Conservation (phyloP, 1,140 invertebrate genomes). For the Cyclargus thomasi region DNA sequence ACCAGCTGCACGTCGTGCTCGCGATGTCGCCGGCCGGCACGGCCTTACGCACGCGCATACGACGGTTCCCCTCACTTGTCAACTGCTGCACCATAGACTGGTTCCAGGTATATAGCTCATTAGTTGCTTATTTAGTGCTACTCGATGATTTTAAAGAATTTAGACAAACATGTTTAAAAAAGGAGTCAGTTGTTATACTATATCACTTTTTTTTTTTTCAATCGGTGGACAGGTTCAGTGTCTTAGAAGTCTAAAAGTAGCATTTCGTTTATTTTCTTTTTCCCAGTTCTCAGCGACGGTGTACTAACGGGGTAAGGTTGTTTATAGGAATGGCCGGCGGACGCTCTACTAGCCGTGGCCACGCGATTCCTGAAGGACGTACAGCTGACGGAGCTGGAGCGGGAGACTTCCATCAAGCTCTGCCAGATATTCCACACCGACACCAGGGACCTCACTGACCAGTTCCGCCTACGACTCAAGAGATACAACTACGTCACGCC, state of each 20-base stretch:
- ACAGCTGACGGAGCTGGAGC: conserved; percentile 84
- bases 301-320: too few species aligned
- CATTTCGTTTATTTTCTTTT: too few species aligned
- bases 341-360: conserved; percentile 93
- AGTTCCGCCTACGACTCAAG: conserved; percentile 82
- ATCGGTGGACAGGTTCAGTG: too few species aligned
- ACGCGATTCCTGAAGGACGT: conserved; percentile 90
- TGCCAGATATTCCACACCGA: conserved; percentile 94
- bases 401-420: conserved; percentile 85
- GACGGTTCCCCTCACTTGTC: conserved; percentile 95
- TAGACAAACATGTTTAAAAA: too few species aligned
- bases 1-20: conserved; percentile 94
- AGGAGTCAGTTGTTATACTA: too few species aligned
- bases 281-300: too few species aligned
- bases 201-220: too few species aligned
- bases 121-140: too few species aligned
- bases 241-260: too few species aligned
- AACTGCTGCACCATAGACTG: conserved; percentile 98
- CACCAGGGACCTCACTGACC: conserved; percentile 84
- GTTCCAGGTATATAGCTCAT: conserved; percentile 84
- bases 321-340: conserved; percentile 90
- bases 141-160: too few species aligned
- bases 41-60: conserved; percentile 87
- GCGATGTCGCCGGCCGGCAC: conserved; percentile 95
- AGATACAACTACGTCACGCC: conserved; percentile 95